A percentile compares a stretch with the other conserved stretches of the same genome.
Conservation (phyloP, 2,113 vertebrate genomes). For the Microtus ochrogaster region DNA sequence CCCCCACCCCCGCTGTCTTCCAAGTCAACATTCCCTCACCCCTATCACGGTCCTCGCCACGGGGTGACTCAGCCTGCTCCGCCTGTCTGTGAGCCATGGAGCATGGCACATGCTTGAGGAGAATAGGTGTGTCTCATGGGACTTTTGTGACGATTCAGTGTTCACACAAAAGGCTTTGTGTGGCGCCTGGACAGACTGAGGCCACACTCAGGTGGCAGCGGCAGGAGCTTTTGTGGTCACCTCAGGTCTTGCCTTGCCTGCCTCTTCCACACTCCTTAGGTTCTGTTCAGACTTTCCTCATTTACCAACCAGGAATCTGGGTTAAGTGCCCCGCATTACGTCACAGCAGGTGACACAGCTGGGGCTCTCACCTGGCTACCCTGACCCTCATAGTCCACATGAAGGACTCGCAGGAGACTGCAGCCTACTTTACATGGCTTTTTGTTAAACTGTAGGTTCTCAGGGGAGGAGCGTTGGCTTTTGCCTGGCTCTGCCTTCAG, state of each 20-base stretch:
- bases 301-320: background rate
- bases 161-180: background rate
- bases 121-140: background rate
- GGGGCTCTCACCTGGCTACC: background rate
- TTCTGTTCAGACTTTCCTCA: background rate
- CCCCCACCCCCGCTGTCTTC: background rate
- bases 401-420: background rate
- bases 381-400: background rate
- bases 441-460: background rate
- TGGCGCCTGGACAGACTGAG: background rate
- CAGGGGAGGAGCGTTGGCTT: background rate
- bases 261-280: background rate
- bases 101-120: background rate
- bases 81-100: background rate
- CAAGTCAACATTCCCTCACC: background rate
- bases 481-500: background rate
- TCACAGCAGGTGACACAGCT: background rate
- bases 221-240: rapidly evolving
- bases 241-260: background rate
- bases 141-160: background rate
- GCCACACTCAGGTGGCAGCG: rapidly evolving
- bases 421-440: background rate
- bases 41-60: background rate
- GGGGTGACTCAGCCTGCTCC: background rate
- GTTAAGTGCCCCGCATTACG: background rate